These are phyloP conservation scores for Smithornis capensis DNA, from an alignment of 2,113 vertebrate genomes.

Conservation along the genomic window DNA sequence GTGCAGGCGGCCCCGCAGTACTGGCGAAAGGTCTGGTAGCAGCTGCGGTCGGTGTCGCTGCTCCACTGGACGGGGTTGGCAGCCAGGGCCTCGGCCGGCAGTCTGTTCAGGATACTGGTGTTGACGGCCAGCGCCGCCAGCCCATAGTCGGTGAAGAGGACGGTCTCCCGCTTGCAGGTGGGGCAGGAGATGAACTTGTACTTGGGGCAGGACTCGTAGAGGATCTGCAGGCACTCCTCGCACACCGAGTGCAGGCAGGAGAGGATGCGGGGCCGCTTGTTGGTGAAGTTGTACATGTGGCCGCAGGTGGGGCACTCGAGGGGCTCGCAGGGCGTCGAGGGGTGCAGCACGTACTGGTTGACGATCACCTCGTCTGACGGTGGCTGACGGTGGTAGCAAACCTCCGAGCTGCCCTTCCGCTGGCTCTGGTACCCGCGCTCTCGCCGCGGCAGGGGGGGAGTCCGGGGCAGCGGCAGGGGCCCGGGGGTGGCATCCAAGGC, in stretches of 20 bases:
- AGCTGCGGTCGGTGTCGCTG: constrained; percentile 93
- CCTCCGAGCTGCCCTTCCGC: constrained; percentile 88
- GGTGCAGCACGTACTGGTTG: constrained; percentile 92
- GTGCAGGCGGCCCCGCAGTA: constrained; percentile 98
- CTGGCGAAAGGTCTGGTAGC: constrained; percentile 99
- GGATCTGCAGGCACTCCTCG: constrained; percentile 98
- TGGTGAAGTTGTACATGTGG: constrained; percentile 94
- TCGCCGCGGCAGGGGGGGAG: constrained; percentile 77
- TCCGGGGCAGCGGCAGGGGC: constrained; percentile 74
- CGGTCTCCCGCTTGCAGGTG: constrained; percentile 94
- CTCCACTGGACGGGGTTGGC: constrained; percentile 91
- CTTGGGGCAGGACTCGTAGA: constrained; percentile 98
- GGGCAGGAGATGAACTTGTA: constrained; percentile 99
- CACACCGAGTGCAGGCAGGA: constrained; percentile 98
- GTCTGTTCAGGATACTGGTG: constrained; percentile 95
- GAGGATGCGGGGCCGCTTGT: constrained; percentile 94
- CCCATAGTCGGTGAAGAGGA: constrained; percentile 98
- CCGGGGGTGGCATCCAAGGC: constrained; percentile 58
- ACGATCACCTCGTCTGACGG: constrained; percentile 91
- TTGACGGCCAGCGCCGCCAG: constrained; percentile 96
- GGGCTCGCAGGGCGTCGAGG: constrained; percentile 86
- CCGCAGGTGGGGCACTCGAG: constrained; percentile 97
- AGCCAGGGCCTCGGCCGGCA: constrained; percentile 85
- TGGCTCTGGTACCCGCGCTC: constrained; percentile 85
- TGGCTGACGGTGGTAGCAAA: constrained; percentile 91